These are phyloP conservation scores for Eclectus roratus DNA, from an alignment of 2,113 vertebrate species.

Conservation along the genomic window DNA sequence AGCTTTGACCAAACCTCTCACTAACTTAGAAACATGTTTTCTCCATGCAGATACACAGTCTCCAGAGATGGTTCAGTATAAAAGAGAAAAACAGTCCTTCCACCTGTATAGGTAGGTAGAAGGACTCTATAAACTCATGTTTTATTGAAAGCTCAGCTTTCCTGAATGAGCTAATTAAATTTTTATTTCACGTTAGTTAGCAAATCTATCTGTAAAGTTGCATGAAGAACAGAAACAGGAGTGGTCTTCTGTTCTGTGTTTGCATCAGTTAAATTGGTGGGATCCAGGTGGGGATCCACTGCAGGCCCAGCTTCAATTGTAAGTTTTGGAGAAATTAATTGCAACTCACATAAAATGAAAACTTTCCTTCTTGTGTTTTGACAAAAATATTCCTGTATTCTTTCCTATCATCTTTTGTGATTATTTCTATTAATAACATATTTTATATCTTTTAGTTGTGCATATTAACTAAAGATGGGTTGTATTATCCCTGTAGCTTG, in stretches of 20 bases:
- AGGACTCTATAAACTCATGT: fast-evolving
- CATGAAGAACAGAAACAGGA: neutral
- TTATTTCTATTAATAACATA: neutral
- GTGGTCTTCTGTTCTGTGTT: neutral
- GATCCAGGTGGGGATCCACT: neutral
- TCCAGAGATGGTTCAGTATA: neutral
- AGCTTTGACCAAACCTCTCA: neutral
- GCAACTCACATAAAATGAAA: neutral
- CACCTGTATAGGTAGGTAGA: neutral
- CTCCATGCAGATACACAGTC: neutral
- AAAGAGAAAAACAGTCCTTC: neutral
- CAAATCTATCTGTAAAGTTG: neutral
- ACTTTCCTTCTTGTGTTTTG: neutral
- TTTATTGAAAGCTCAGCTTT: neutral
- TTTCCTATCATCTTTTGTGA: neutral
- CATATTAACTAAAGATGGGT: neutral
- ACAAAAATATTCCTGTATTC: neutral
- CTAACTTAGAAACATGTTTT: neutral
- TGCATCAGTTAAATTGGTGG: neutral
- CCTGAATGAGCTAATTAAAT: neutral
- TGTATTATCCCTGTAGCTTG: neutral
- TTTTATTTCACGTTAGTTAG: neutral
- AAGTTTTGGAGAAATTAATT: neutral
- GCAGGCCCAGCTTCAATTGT: neutral
- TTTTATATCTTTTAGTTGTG: neutral